Conservation (phyloP, 2,888 invertebrate genomes). For the Dyspetes luteomarginatus region DNA sequence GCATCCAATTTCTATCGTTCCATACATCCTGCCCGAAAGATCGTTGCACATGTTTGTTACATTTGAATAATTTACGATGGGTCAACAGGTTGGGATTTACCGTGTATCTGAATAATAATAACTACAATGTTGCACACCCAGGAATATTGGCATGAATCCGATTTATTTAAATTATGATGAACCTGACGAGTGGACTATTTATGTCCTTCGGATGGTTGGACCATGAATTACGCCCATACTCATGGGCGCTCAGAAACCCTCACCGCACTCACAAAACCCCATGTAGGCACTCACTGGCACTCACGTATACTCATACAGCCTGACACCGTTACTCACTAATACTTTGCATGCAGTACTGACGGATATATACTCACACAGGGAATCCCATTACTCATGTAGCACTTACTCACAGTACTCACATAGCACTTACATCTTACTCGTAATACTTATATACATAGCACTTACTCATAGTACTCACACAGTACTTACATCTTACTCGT, state of each 20-base stretch:
- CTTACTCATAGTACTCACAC: too few relatives aligned
- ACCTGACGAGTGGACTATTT: neutral
- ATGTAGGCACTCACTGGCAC: neutral
- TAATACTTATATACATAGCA: too few relatives aligned
- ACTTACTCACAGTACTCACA: too few relatives aligned
- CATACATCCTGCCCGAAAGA: conserved; percentile 10
- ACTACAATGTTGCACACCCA: neutral
- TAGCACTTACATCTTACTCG: too few relatives aligned
- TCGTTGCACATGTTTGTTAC: conserved; percentile 26
- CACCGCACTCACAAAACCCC: neutral
- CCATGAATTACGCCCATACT: too few relatives aligned
- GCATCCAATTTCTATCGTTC: neutral
- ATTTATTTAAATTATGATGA: neutral
- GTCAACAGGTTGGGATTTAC: conserved; percentile 56
- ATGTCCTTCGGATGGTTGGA: too few relatives aligned
- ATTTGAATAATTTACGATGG: conserved; percentile 50
- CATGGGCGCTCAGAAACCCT: neutral
- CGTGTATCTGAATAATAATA: neutral
- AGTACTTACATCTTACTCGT: too few relatives aligned
- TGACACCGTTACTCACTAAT: neutral
- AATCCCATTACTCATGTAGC: too few relatives aligned
- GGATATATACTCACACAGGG: too few relatives aligned
- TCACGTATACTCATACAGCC: neutral
- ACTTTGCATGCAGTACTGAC: neutral
- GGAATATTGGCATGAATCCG: neutral